These are phyloP conservation scores for Araneus ventricosus DNA, from an alignment of 1,140 invertebrate genomes.

Conservation along the genomic window DNA sequence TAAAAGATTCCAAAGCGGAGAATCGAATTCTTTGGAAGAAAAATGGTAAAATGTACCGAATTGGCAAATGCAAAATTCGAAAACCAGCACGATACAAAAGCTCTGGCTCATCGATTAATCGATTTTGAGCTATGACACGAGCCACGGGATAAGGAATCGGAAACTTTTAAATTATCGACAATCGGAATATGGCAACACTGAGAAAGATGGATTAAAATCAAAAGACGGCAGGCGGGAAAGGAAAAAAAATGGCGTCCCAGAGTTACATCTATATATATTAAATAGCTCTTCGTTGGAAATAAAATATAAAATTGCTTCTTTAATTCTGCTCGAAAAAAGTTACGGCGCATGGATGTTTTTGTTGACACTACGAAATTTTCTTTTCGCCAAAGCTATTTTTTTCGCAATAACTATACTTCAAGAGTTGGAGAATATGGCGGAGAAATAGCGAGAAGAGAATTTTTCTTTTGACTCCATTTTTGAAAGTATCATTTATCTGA, in stretches of 20 bases:
- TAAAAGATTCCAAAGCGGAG: not conserved
- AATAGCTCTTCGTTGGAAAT: not conserved
- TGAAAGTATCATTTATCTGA: slow-evolving; percentile 62
- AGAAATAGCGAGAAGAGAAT: not conserved
- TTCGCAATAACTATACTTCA: slow-evolving; percentile 2
- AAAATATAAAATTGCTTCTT: not conserved
- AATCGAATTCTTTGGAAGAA: slow-evolving; percentile 34
- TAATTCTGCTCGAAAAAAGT: not conserved
- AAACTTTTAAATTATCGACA: slow-evolving; percentile 47
- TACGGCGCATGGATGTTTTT: not conserved
- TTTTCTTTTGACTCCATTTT: slow-evolving; percentile 1
- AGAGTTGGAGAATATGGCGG: not conserved
- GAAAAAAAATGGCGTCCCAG: not conserved
- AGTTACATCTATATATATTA: slow-evolving; percentile 9
- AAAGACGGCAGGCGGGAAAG: not conserved
- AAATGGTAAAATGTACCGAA: slow-evolving; percentile 21
- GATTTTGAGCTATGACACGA: slow-evolving; percentile 16
- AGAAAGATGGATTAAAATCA: slow-evolving; percentile 33
- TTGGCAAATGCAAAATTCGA: slow-evolving; percentile 37
- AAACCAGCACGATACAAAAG: slow-evolving; percentile 47
- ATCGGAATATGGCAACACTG: slow-evolving; percentile 32
- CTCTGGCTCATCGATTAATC: slow-evolving; percentile 24
- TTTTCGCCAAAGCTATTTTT: not conserved
- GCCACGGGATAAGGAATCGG: slow-evolving; percentile 6
- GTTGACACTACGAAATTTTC: not conserved